These are phyloP conservation scores for Nannoperca obscura DNA, from an alignment of 2,797 vertebrate species.

Conservation along the genomic window DNA sequence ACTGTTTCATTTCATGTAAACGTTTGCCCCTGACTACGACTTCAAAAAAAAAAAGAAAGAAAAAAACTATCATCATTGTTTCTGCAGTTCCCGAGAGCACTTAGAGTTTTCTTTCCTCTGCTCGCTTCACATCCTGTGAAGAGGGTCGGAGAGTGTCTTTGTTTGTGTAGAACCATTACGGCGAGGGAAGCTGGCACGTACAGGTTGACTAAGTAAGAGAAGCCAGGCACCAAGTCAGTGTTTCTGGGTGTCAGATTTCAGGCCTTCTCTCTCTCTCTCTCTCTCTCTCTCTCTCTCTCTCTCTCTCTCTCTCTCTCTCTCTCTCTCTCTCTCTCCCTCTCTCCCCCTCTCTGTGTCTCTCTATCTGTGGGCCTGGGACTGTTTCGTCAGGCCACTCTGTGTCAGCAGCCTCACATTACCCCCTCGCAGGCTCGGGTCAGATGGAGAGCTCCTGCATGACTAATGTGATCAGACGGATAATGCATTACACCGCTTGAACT, in stretches of 20 bases:
- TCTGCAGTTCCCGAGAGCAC: conserved; percentile 68
- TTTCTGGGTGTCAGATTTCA: conserved; percentile 85
- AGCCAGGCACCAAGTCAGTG: conserved; percentile 82
- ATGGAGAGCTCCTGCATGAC: conserved; percentile 80
- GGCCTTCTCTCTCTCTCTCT: conserved; percentile 52
- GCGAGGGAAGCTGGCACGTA: conserved; percentile 76
- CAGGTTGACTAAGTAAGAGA: conserved; percentile 83
- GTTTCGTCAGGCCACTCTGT: conserved; percentile 72
- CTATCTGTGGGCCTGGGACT: conserved; percentile 66
- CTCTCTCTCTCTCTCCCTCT: conserved; percentile 38
- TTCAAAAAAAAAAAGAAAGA: background rate
- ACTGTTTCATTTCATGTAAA: conserved; percentile 66
- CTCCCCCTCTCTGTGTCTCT: conserved; percentile 41
- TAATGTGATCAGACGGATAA: conserved; percentile 82
- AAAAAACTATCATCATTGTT: conserved; percentile 67
- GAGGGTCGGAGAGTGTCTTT: conserved; percentile 70
- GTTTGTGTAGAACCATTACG: conserved; percentile 80
- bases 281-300: conserved; percentile 44
- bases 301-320: conserved; percentile 27
- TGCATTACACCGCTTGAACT: conserved; percentile 80
- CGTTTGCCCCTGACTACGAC: conserved; percentile 45
- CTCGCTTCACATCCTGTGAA: conserved; percentile 75
- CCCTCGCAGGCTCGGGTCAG: conserved; percentile 76
- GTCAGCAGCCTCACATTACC: conserved; percentile 80
- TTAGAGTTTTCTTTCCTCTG: conserved; percentile 67